Conservation (phyloP, 2,113 vertebrate species). For the Todiramphus saurophagus region DNA sequence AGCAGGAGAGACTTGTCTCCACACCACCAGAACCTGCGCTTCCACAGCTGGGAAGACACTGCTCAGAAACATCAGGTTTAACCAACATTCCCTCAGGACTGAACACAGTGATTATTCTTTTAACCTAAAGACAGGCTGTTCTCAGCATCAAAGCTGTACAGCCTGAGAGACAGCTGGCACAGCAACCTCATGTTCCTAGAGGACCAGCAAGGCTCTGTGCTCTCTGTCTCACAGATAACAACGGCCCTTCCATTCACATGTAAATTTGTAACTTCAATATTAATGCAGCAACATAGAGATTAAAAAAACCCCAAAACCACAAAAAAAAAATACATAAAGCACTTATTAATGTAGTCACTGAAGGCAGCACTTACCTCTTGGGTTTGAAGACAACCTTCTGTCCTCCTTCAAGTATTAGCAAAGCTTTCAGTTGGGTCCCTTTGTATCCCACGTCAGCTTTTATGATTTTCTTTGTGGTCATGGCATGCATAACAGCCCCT, state of each 20-base stretch:
- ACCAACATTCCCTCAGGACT: background rate
- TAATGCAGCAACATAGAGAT: background rate
- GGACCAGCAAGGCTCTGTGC: background rate
- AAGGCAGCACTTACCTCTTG: constrained; percentile 82
- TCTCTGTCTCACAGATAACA: background rate
- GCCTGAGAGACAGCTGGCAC: background rate
- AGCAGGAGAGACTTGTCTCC: background rate
- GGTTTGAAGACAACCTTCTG: constrained; percentile 99
- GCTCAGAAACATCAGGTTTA: background rate
- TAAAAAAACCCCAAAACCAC: background rate
- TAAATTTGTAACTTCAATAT: background rate
- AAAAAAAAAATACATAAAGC: background rate
- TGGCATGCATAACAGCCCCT: constrained; percentile 89
- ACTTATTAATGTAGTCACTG: background rate
- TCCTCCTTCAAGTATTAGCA: constrained; percentile 93
- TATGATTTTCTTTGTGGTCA: constrained; percentile 86
- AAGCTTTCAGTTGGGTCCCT: constrained; percentile 94
- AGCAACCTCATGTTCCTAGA: background rate
- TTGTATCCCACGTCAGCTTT: constrained; percentile 96
- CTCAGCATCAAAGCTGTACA: background rate
- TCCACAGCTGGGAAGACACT: background rate
- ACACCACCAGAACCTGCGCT: background rate
- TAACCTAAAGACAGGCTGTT: background rate
- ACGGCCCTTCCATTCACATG: background rate
- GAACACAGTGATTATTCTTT: background rate